phyloP scores from a whole-genome alignment of 2,888 invertebrate genomes.

The Thecophora atra region DNA sequence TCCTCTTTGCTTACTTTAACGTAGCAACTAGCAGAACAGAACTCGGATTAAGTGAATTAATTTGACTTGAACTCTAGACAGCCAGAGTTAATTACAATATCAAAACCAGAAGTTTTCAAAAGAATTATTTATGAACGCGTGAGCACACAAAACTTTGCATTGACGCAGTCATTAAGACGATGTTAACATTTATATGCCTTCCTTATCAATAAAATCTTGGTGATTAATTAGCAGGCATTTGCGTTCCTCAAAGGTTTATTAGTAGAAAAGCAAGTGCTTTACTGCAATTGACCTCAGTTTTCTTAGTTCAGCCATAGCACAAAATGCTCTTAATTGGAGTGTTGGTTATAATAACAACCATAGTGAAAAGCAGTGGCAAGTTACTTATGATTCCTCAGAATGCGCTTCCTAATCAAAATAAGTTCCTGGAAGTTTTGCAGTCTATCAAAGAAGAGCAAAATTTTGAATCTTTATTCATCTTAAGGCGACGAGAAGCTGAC shows the following conservation, averaged over 20 bases:
- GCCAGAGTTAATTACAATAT: too few relatives aligned
- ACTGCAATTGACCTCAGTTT: not conserved
- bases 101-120: too few relatives aligned
- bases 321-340: not conserved
- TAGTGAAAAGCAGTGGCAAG: not conserved
- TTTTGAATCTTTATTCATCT: slow-evolving; percentile 23
- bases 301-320: not conserved
- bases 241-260: not conserved
- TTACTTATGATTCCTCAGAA: not conserved
- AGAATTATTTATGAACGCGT: too few relatives aligned
- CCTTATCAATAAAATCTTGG: not conserved
- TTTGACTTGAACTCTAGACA: too few relatives aligned
- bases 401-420: not conserved
- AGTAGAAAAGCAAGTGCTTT: not conserved
- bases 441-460: slow-evolving; percentile 17
- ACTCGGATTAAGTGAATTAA: too few relatives aligned
- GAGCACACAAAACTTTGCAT: not conserved
- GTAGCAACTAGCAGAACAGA: too few relatives aligned
- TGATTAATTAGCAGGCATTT: not conserved
- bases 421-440: not conserved
- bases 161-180: not conserved
- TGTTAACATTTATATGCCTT: not conserved
- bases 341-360: not conserved
- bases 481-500: slow-evolving; percentile 23
- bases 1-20: too few relatives aligned